Evolutionary conservation across 2,797 vertebrate species (phyloP), one percentile per base, ranked within the genome.

Genomic region (Lithobates pipiens): DNA sequence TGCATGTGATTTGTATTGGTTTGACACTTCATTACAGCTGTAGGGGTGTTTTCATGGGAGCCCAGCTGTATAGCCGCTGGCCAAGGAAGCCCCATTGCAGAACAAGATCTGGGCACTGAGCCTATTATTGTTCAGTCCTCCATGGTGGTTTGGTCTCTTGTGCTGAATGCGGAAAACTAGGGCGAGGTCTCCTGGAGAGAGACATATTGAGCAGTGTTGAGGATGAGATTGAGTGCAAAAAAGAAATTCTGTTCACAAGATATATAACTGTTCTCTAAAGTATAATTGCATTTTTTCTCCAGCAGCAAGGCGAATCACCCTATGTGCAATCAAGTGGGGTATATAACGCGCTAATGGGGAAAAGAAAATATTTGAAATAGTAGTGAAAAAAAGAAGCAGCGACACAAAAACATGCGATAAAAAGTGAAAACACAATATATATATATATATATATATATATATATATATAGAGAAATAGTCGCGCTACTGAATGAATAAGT

Each of bases 11-110:
- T 54, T 71, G 32, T 39, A 72, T 80, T 27, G 23, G 29, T 39
- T 46, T 80, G 78, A 80, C 78, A 80, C 50, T 72, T 80, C 46
- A 61, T 72, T 13, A 15, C 72, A 23, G 68, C 78, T 39, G 18
- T 61, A 29, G 46, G 78, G 78, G 46, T 29, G 23, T 42, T 71
- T 71, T 54, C 39, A 36, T 46, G 34, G 34, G 46, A 61, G 13
- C 78, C 50, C 67, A 61, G 46, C 46, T 71, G 46, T 68, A 72
- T n/a, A 72, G 78, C 68, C 46, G 23, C 34, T 71, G 78, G 32
- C 78, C 16, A 29, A 39, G 68, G 34, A 61, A 68, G 78, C 67
- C 36, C 29, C 46, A 61, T 27, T 72, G 68, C 23, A 57, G 23
- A 50, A 44, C 46, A 10, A 27, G 29, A 57, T 72, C 32, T 68